phyloP scores from a whole-genome alignment of 2,113 vertebrate genomes.

The Taxidea taxus region DNA sequence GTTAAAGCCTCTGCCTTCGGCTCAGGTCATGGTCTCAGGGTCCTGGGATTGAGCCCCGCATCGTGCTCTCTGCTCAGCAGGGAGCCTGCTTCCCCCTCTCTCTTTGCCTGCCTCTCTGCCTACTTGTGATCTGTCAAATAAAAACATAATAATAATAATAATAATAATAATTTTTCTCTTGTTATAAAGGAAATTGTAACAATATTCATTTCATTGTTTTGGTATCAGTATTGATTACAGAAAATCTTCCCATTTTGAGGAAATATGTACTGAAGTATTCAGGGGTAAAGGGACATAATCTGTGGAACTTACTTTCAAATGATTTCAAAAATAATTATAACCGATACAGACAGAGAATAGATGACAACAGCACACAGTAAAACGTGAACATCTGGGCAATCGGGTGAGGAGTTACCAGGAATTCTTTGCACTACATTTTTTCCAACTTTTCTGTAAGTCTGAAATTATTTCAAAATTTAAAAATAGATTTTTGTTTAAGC shows the following conservation, averaged over 20 bases:
- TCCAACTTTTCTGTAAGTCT: neutral
- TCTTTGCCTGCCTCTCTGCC: no score
- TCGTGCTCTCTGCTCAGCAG: no score
- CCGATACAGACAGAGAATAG: neutral
- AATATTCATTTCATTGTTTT: neutral
- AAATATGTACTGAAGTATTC: neutral
- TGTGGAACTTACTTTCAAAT: neutral
- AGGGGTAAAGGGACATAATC: neutral
- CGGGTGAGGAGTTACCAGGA: neutral
- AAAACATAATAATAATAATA: no score
- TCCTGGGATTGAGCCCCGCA: no score
- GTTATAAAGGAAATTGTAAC: neutral
- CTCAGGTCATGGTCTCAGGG: no score
- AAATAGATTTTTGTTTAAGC: neutral
- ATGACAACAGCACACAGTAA: neutral
- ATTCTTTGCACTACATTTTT: neutral
- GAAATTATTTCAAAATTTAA: constrained; percentile 20
- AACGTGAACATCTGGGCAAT: neutral
- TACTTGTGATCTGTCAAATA: no score
- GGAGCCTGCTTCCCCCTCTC: no score
- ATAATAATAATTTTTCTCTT: neutral
- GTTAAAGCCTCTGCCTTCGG: no score
- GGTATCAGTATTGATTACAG: neutral
- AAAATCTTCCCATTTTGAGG: neutral
- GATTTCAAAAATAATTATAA: neutral